These are phyloP conservation scores for Echinops telfairi DNA, from an alignment of 2,113 vertebrate genomes.

Conservation along the genomic window DNA sequence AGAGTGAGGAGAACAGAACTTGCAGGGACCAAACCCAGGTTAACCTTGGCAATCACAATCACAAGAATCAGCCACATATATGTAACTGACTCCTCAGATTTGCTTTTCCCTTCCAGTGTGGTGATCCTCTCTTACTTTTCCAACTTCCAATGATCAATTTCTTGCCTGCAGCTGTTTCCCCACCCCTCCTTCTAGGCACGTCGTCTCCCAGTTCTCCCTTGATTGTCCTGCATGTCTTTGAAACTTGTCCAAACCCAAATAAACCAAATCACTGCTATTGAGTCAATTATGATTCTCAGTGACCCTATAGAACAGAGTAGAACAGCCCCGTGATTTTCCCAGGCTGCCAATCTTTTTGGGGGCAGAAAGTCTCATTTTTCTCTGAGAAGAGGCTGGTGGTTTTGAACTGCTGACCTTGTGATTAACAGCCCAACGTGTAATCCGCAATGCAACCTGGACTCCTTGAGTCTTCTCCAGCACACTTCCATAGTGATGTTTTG, in stretches of 20 bases:
- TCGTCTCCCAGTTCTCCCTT: not conserved
- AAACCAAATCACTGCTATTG: too few relatives aligned
- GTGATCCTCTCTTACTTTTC: not conserved
- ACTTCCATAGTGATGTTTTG: not conserved
- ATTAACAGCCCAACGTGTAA: too few relatives aligned
- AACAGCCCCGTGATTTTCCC: too few relatives aligned
- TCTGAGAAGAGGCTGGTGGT: too few relatives aligned
- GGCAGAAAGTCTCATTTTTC: too few relatives aligned
- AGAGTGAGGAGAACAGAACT: not conserved
- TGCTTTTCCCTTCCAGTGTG: not conserved
- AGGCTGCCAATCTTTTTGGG: too few relatives aligned
- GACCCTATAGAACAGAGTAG: too few relatives aligned
- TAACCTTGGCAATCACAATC: not conserved
- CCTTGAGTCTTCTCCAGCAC: not conserved
- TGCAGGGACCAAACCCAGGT: not conserved
- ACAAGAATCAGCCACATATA: not conserved
- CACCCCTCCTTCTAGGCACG: not conserved
- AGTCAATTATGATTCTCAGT: too few relatives aligned
- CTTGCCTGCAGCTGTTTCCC: not conserved
- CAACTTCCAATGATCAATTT: not conserved
- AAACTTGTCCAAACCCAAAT: rapidly evolving
- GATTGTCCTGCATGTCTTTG: not conserved
- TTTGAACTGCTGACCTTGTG: too few relatives aligned
- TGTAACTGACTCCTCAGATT: not conserved
- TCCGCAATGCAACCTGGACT: too few relatives aligned